A percentile compares a stretch with the other conserved stretches of the same genome.
Conservation (phyloP, 2,113 vertebrate genomes). For the Typhlomys cinereus region DNA sequence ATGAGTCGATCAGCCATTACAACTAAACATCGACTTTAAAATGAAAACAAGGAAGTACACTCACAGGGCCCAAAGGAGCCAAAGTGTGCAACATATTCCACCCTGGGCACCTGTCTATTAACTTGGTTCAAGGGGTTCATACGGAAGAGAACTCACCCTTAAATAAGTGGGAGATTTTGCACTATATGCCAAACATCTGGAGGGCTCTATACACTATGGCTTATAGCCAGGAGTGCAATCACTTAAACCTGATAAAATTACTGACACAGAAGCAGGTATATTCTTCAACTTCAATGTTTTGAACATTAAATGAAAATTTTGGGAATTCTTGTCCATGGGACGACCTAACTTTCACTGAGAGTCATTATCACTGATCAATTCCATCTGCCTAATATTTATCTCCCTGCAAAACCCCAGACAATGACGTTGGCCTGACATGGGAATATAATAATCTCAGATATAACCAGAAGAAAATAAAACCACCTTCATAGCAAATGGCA, state of each 20-base stretch:
- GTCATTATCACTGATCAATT: background rate
- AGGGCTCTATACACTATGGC: background rate
- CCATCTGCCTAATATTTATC: background rate
- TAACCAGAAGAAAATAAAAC: background rate
- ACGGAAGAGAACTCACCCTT: too few relatives aligned
- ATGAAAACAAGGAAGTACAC: background rate
- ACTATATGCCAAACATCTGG: background rate
- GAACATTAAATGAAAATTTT: background rate
- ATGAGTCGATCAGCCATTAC: background rate
- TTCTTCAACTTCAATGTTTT: background rate
- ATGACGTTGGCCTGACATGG: background rate
- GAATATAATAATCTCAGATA: background rate
- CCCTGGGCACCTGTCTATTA: background rate
- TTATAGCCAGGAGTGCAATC: background rate
- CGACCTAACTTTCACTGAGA: background rate
- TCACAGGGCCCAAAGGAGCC: background rate
- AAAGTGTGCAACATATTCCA: background rate
- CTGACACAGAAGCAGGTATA: background rate
- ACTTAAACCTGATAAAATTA: background rate
- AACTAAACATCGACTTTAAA: background rate
- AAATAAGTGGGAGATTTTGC: background rate
- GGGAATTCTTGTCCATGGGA: background rate
- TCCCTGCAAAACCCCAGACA: background rate
- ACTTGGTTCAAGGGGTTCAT: background rate
- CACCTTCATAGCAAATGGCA: conserved; percentile 88